These are phyloP conservation scores for Lagocephalus sceleratus DNA, from an alignment of 2,797 vertebrate genomes.

Conservation along the genomic window DNA sequence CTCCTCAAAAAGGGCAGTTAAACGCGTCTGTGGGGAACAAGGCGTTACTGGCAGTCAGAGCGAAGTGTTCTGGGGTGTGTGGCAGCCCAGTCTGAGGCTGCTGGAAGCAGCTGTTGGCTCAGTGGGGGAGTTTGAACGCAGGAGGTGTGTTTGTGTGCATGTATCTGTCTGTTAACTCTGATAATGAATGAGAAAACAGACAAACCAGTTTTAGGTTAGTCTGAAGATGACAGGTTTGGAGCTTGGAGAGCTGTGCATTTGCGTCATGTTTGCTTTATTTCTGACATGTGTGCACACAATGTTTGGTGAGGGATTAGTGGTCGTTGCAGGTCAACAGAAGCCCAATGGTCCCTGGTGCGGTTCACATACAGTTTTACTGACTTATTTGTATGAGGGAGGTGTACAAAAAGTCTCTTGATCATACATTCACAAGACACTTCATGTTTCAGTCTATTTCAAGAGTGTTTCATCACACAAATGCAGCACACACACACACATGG, in stretches of 20 bases:
- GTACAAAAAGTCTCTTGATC: constrained; percentile 55
- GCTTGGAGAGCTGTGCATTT: constrained; percentile 5
- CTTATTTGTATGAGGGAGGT: constrained; percentile 58
- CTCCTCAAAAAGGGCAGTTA: constrained; percentile 21
- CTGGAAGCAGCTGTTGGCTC: constrained; percentile 72
- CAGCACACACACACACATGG: constrained; percentile 20
- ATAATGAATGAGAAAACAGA: constrained; percentile 36
- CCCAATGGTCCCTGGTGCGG: constrained; percentile 4
- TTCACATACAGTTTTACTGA: constrained; percentile 19
- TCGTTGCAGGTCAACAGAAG: background rate
- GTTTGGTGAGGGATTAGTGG: background rate
- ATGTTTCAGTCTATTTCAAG: constrained; percentile 66
- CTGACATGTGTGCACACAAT: background rate
- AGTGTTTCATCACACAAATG: constrained; percentile 66
- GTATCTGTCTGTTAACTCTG: constrained; percentile 35
- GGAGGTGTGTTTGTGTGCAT: constrained; percentile 29
- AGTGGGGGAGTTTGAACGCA: constrained; percentile 50
- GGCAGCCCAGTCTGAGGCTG: constrained; percentile 47
- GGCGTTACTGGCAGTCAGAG: constrained; percentile 27
- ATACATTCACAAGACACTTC: constrained; percentile 59
- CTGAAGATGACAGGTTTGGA: constrained; percentile 1
- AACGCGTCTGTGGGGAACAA: constrained; percentile 34
- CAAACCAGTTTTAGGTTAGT: constrained; percentile 6
- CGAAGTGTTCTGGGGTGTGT: constrained; percentile 49
- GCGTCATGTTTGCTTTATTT: constrained; percentile 18